These are phyloP conservation scores for Nebria salina DNA, from an alignment of 2,888 invertebrate genomes.

Conservation along the genomic window DNA sequence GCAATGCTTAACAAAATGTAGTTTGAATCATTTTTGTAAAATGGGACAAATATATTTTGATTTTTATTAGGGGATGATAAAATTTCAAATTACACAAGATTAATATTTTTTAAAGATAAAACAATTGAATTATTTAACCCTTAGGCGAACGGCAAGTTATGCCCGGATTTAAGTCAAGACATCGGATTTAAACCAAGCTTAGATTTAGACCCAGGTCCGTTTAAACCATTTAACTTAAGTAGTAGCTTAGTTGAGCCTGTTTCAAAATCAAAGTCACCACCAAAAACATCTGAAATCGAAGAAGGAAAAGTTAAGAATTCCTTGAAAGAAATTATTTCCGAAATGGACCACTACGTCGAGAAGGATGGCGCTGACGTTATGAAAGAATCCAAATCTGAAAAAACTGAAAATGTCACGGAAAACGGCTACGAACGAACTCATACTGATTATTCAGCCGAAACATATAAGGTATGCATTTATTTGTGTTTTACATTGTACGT, in stretches of 20 bases:
- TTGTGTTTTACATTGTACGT: not conserved
- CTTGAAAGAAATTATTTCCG: constrained; percentile 70
- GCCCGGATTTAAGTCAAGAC: constrained; percentile 28
- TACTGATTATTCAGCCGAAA: constrained; percentile 31
- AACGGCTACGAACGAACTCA: constrained; percentile 48
- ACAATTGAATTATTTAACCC: not conserved
- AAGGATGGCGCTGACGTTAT: constrained; percentile 58
- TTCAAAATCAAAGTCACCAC: constrained; percentile 6
- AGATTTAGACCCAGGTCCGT: constrained; percentile 33
- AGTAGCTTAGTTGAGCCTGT: not conserved
- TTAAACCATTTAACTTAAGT: not conserved
- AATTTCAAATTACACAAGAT: too few relatives aligned
- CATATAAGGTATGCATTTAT: constrained; percentile 25
- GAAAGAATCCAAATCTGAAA: constrained; percentile 48
- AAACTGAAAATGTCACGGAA: constrained; percentile 41
- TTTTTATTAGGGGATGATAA: too few relatives aligned
- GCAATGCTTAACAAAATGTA: not conserved
- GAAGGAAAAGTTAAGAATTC: constrained; percentile 68
- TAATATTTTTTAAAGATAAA: not conserved
- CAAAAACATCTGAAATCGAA: constrained; percentile 59
- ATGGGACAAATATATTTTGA: not conserved
- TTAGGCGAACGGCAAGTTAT: constrained; percentile 33
- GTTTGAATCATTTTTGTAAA: not conserved
- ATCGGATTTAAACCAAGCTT: not conserved
- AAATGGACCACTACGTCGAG: constrained; percentile 68